Evolutionary conservation across 1,140 invertebrate genomes (phyloP).

Genomic region (Megalonaias nervosa): DNA sequence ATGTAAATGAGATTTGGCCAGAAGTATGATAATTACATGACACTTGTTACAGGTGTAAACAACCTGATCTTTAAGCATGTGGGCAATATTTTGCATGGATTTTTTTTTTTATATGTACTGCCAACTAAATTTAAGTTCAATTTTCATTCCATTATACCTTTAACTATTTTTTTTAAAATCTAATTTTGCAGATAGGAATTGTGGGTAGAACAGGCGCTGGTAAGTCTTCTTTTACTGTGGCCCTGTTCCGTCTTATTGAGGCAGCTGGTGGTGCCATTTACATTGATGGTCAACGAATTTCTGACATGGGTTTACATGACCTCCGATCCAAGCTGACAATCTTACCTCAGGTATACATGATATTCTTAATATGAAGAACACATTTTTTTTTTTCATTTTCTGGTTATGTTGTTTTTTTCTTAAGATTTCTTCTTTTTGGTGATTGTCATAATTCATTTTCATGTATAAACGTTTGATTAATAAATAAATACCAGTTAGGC

Average conservation of each 20-base stretch:
- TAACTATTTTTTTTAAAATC: too few species aligned
- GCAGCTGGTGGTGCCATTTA: slow-evolving; percentile 83
- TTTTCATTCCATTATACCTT: too few species aligned
- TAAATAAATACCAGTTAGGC: neutral
- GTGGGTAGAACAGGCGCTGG: slow-evolving; percentile 70
- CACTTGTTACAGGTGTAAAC: too few species aligned
- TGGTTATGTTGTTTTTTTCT: neutral
- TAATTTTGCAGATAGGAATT: too few species aligned
- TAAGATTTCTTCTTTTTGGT: too few species aligned
- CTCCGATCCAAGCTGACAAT: slow-evolving; percentile 88
- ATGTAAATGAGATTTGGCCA: too few species aligned
- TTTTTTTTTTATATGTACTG: too few species aligned
- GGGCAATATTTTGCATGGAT: too few species aligned
- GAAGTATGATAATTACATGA: too few species aligned
- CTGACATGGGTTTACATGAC: slow-evolving; percentile 88
- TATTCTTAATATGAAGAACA: neutral
- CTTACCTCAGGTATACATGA: slow-evolving; percentile 82
- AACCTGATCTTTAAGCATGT: too few species aligned
- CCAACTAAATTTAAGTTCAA: too few species aligned
- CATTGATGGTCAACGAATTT: slow-evolving; percentile 92
- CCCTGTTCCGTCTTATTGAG: slow-evolving; percentile 74
- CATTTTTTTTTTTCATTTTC: neutral
- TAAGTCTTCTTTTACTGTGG: slow-evolving; percentile 73
- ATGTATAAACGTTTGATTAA: neutral
- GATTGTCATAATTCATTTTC: neutral